Conservation (phyloP, 2,888 invertebrate species). For the Eilema sororculum region DNA sequence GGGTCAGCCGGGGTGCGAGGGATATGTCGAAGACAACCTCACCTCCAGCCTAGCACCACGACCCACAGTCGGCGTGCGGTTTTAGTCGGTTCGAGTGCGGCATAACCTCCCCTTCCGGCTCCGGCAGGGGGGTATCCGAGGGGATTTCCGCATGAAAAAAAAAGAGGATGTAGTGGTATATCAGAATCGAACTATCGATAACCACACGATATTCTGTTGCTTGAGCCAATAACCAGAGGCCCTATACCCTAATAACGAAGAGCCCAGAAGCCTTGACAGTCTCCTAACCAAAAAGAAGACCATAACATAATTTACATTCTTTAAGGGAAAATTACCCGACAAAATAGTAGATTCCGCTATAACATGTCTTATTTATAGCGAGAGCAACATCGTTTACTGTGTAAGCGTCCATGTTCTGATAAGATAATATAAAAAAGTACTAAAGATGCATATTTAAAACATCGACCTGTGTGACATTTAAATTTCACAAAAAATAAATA, state of each 20-base stretch:
- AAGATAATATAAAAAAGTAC: slow-evolving; percentile 11
- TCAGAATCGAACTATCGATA: background rate
- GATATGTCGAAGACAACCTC: too few relatives aligned
- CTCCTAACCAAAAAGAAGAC: background rate
- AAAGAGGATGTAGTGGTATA: background rate
- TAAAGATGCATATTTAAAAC: slow-evolving; percentile 5
- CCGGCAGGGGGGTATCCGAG: too few relatives aligned
- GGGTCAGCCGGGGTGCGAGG: too few relatives aligned
- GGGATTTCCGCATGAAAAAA: too few relatives aligned
- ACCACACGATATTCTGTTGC: background rate
- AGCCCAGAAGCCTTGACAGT: background rate
- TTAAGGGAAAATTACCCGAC: background rate
- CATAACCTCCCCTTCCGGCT: too few relatives aligned
- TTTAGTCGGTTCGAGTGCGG: too few relatives aligned
- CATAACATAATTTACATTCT: background rate
- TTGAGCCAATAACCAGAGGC: background rate
- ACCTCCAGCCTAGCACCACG: too few relatives aligned
- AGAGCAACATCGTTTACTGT: background rate
- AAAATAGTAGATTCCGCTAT: background rate
- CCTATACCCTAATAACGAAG: background rate
- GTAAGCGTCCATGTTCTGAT: background rate
- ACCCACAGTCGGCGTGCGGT: too few relatives aligned
- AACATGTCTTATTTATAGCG: background rate
- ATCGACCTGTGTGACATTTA: background rate
- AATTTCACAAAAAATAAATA: background rate